Base-by-base conservation (phyloP, 1,140 invertebrate genomes). In the Carposina sasakii region DNA sequence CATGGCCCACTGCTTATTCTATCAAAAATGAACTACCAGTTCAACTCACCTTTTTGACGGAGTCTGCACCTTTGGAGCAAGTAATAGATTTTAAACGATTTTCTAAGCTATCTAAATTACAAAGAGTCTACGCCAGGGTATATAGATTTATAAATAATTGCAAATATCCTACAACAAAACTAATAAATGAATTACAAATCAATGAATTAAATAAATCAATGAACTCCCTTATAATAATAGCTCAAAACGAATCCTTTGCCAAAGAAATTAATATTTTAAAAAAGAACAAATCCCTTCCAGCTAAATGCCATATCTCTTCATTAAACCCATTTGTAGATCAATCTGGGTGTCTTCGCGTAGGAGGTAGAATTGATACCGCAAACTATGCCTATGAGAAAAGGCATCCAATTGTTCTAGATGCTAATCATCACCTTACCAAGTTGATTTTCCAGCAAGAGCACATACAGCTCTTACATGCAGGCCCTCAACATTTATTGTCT, bases 201-300 rank as follows among this genome's bases (percentile, higher is more conserved):
- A 12, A 39, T 10, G 36, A 39, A 21, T 21, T 39, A 21, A 39
- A 39, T 21, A 20, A 39, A 3, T 39, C 20, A 21, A 21, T 39
- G 12, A 20, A 19, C 19, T 39, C 6, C 15, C 6, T 39, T 39
- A 21, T 17, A 21, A 9, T 5, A 1, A 13, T 39, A 21, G 6
- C 36, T 21, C 36, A 39, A 39, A 39, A 22, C 20, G 19, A 39
- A 39, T 39, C 36, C 6, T 39, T 39, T 39, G 9, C 13, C 12
- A 1, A 9, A 12, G 36, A 39, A 8, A 21, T 21, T 13, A 19
- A 15, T 21, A 39, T 13, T 6, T 13, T 39, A 9, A 8, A 39
- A 21, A 13, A 20, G n/a, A n/a, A 20, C 19, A 39, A 39, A 9
- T 20, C 20, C 20, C 15, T 39, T n/a, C 9, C 20, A n/a, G 9